These are phyloP conservation scores for Jaculus jaculus DNA, from an alignment of 2,113 vertebrate genomes.

Conservation along the genomic window DNA sequence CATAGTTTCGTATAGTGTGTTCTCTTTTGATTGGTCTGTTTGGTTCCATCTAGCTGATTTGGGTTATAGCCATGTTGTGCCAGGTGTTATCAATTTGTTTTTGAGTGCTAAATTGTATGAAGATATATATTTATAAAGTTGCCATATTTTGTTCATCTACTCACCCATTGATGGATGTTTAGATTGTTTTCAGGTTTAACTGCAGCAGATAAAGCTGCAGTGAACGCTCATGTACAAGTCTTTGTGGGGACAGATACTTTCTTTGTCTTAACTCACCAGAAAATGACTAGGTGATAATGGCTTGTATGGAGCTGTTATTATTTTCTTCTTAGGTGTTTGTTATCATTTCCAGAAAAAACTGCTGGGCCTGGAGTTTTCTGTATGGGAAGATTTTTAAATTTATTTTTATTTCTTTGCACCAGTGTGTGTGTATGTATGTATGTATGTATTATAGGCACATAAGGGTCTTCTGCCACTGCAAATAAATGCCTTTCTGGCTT, in stretches of 20 bases:
- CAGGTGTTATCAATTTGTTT: not conserved
- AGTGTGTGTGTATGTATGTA: too few species aligned
- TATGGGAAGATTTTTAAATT: not conserved
- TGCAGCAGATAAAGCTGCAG: not conserved
- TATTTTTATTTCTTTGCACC: too few species aligned
- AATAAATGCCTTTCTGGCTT: too few species aligned
- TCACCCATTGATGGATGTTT: not conserved
- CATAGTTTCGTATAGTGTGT: not conserved
- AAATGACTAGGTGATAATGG: not conserved
- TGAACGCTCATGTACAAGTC: not conserved
- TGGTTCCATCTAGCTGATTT: not conserved
- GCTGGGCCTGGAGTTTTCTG: not conserved
- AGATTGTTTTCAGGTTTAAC: not conserved
- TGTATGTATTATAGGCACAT: too few species aligned
- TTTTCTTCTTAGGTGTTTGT: not conserved
- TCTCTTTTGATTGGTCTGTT: not conserved
- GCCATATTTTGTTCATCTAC: not conserved
- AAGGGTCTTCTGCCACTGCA: too few species aligned
- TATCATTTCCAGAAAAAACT: not conserved
- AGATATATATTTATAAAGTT: not conserved
- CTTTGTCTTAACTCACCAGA: not conserved
- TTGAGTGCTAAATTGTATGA: not conserved
- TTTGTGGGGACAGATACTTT: not conserved
- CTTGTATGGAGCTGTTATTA: not conserved
- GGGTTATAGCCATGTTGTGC: not conserved